Percentiles rank a stretch among this genome's conserved stretches.
phyloP scores from a whole-genome alignment of 1,140 invertebrate species.

The Aphaenogaster ashmeadi region DNA sequence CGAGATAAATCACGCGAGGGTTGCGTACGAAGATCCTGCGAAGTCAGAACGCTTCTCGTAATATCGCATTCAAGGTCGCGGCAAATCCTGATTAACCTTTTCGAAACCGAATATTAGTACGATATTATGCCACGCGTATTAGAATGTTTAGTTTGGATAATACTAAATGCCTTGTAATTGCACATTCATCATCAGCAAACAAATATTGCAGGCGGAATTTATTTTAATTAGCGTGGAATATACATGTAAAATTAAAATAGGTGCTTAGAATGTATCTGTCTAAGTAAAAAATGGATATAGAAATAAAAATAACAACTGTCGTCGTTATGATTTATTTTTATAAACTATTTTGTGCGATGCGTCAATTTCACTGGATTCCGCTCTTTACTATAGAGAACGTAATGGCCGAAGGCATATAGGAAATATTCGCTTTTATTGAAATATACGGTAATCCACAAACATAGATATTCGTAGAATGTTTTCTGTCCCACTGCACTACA shows the following conservation, averaged over 20 bases:
- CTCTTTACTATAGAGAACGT: conserved; percentile 28
- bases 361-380: conserved; percentile 22
- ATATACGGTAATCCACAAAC: conserved; percentile 45
- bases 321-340: conserved; percentile 11
- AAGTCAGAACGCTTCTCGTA: conserved; percentile 7
- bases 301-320: not conserved
- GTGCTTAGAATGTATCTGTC: not conserved
- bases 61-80: conserved; percentile 29
- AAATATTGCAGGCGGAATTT: not conserved
- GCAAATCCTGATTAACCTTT: conserved; percentile 38
- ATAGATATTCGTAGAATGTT: conserved; percentile 41
- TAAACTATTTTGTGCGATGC: conserved; percentile 5
- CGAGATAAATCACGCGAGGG: conserved; percentile 66
- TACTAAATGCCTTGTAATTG: not conserved
- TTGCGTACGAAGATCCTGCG: conserved; percentile 29
- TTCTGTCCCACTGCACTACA: conserved; percentile 37
- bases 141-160: not conserved
- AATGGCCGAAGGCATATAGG: conserved; percentile 33
- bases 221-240: not conserved
- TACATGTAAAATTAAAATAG: not conserved
- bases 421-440: conserved; percentile 56
- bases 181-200: not conserved
- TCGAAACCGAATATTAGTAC: not conserved
- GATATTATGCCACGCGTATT: not conserved
- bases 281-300: not conserved